A percentile compares a stretch with the other conserved stretches of the same genome.
These are phyloP conservation scores for Muscina levida DNA, from an alignment of 2,888 invertebrate species.

Conservation along the genomic window DNA sequence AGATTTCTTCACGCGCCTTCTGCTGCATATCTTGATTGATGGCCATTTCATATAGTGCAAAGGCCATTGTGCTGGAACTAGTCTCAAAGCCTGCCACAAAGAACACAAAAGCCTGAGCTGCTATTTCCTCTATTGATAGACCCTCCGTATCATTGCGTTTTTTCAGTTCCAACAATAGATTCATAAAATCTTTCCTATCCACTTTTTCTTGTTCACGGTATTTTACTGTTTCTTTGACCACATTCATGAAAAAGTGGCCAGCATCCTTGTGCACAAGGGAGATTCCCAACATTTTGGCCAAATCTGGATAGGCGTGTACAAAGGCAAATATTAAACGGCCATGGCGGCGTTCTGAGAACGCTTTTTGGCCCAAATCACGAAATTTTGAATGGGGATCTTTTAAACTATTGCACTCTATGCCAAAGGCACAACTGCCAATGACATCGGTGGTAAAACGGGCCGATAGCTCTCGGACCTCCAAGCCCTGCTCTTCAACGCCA, in stretches of 20 bases:
- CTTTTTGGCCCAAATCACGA: slow-evolving; percentile 72
- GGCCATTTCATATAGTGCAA: slow-evolving; percentile 74
- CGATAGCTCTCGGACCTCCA: slow-evolving; percentile 79
- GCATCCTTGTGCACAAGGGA: slow-evolving; percentile 70
- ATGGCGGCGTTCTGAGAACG: slow-evolving; percentile 69
- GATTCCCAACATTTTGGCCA: slow-evolving; percentile 70
- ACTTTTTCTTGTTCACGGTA: slow-evolving; percentile 76
- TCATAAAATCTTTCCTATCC: slow-evolving; percentile 81
- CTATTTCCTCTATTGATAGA: slow-evolving; percentile 80
- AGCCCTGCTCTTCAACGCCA: not conserved
- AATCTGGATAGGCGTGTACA: slow-evolving; percentile 69
- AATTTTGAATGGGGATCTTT: slow-evolving; percentile 78
- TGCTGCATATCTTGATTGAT: slow-evolving; percentile 72
- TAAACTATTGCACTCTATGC: slow-evolving; percentile 80
- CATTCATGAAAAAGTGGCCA: slow-evolving; percentile 72
- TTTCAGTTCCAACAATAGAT: slow-evolving; percentile 81
- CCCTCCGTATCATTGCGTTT: slow-evolving; percentile 67
- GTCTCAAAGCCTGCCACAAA: slow-evolving; percentile 82
- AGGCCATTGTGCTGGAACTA: slow-evolving; percentile 80
- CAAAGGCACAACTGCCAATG: slow-evolving; percentile 81
- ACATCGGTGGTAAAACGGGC: slow-evolving; percentile 81
- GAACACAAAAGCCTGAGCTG: slow-evolving; percentile 82
- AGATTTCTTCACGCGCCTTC: slow-evolving; percentile 71
- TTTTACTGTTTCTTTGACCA: slow-evolving; percentile 77
- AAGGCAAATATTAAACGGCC: slow-evolving; percentile 67